These are phyloP conservation scores for Pterocles orientalis DNA, from an alignment of 2,113 vertebrate species.

Conservation along the genomic window DNA sequence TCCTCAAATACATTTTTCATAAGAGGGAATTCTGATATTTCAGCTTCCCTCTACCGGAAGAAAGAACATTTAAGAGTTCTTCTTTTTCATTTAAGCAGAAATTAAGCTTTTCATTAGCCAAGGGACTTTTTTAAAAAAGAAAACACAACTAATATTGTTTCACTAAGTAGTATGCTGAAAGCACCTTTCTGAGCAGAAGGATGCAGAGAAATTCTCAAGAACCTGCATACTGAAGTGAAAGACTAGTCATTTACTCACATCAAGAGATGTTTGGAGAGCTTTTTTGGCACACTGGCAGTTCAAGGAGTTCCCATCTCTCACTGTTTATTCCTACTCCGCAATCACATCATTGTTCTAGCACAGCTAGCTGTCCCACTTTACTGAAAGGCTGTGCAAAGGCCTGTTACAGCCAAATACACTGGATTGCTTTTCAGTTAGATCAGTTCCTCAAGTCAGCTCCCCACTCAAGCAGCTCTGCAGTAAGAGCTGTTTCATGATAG, in stretches of 20 bases:
- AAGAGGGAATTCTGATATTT: not conserved
- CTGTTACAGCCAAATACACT: not conserved
- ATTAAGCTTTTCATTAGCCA: not conserved
- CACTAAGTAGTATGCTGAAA: not conserved
- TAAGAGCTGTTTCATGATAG: not conserved
- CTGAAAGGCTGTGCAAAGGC: not conserved
- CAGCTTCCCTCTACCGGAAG: not conserved
- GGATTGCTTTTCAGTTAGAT: not conserved
- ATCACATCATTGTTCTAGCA: not conserved
- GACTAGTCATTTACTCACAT: not conserved
- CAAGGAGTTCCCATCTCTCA: not conserved
- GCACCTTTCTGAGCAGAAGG: not conserved
- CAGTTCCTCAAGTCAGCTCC: not conserved
- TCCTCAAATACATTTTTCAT: not conserved
- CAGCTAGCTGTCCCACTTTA: not conserved
- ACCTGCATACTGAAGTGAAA: not conserved
- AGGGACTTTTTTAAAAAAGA: not conserved
- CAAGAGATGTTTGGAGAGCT: not conserved
- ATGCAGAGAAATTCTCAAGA: not conserved
- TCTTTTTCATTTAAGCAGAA: not conserved
- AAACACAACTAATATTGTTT: not conserved
- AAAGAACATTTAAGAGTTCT: not conserved
- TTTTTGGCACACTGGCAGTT: not conserved
- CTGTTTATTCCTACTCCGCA: not conserved
- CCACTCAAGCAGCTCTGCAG: not conserved